Percentiles rank a stretch among this genome's conserved stretches.
Evolutionary conservation across 2,113 vertebrate species (phyloP).

Genomic region (Peromyscus polionotus): DNA sequence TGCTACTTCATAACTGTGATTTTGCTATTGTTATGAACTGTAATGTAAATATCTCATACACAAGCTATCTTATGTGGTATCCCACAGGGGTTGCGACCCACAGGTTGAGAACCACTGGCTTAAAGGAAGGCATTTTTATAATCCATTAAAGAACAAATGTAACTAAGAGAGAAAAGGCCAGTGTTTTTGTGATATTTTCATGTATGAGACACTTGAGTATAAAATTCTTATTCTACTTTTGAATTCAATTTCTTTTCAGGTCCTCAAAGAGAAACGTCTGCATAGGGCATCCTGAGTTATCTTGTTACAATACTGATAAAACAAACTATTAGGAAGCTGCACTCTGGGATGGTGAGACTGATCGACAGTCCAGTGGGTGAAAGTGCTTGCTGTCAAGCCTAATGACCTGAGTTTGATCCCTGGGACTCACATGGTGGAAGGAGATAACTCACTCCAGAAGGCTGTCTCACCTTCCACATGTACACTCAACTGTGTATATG

Average conservation of each 20-base stretch:
- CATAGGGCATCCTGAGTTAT: not conserved
- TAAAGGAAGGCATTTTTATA: conserved; percentile 21
- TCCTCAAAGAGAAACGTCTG: not conserved
- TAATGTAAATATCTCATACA: no score
- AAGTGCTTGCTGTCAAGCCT: not conserved
- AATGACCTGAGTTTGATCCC: not conserved
- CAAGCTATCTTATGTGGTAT: no score
- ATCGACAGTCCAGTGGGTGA: not conserved
- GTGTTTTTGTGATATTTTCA: conserved; percentile 19
- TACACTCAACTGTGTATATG: not conserved
- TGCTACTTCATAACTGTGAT: not conserved
- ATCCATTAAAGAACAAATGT: not conserved
- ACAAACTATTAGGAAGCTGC: not conserved
- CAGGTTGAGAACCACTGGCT: not conserved
- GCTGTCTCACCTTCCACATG: not conserved
- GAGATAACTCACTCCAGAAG: not conserved
- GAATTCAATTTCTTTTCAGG: not conserved
- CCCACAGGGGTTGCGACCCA: no score
- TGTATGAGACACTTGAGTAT: not conserved
- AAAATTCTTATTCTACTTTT: not conserved
- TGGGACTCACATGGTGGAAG: not conserved
- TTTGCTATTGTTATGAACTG: not conserved
- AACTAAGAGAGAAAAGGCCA: not conserved
- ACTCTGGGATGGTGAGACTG: not conserved
- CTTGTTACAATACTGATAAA: not conserved